phyloP scores from a whole-genome alignment of 2,113 vertebrate genomes.

The Melierax canorus region DNA sequence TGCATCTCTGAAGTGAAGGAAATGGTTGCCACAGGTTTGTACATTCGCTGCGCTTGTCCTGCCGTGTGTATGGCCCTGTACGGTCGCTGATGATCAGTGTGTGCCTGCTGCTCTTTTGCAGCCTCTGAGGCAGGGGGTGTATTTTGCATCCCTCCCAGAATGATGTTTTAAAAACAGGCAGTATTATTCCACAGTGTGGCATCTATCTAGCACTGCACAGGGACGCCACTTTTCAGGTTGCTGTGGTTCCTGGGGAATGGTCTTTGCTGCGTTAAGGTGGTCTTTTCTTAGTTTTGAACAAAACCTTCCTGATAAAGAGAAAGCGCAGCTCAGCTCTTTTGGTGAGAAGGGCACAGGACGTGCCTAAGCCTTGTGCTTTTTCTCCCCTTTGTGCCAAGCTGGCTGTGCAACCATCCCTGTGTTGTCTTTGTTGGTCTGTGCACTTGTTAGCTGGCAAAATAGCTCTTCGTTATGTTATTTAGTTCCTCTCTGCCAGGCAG shows the following conservation, averaged over 20 bases:
- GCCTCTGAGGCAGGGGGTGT: neutral
- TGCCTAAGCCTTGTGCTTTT: neutral
- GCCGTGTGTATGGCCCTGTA: accelerated
- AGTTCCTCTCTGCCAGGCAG: neutral
- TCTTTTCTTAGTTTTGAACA: neutral
- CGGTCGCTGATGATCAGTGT: accelerated
- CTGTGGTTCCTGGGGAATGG: neutral
- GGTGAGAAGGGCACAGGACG: neutral
- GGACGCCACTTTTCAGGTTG: neutral
- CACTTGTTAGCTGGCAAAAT: neutral
- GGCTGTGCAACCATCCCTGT: neutral
- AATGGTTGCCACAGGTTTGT: neutral
- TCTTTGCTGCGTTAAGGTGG: neutral
- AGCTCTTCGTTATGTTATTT: neutral
- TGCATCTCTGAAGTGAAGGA: neutral
- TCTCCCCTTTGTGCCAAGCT: neutral
- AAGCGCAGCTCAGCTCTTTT: neutral
- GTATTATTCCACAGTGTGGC: neutral
- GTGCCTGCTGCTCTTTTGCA: neutral
- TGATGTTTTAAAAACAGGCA: neutral
- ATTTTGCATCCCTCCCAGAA: neutral
- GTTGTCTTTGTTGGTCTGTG: neutral
- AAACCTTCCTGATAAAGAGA: neutral
- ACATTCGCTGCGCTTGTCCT: neutral
- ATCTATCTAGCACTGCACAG: neutral